Evolutionary conservation across 2,888 invertebrate genomes (phyloP).

Genomic region (Diaprepes abbreviatus): DNA sequence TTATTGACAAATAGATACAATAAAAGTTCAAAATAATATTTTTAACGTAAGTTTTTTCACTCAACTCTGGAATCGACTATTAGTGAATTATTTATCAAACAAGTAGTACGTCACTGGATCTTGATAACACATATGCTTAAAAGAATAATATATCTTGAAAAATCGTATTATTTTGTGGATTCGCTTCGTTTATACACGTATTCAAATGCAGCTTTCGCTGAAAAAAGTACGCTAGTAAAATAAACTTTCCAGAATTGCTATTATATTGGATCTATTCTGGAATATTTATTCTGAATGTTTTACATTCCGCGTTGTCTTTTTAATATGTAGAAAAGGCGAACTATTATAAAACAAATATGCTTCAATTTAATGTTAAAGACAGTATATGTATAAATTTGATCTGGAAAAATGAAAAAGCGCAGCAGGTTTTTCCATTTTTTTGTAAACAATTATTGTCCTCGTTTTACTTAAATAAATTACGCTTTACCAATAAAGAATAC

Average conservation of each 20-base stretch:
- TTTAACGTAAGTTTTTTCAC: no score
- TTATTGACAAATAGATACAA: no score
- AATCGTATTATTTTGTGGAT: background rate
- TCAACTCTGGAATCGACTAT: no score
- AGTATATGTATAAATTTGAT: no score
- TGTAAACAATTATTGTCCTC: no score
- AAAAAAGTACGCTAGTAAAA: background rate
- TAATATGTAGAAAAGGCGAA: background rate
- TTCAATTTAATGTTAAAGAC: no score
- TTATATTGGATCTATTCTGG: background rate
- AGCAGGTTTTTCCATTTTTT: no score
- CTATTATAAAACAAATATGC: background rate
- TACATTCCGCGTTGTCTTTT: background rate
- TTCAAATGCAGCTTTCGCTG: background rate
- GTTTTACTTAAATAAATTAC: no score
- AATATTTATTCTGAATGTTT: background rate
- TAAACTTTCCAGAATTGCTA: background rate
- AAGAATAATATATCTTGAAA: background rate
- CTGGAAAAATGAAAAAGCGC: no score
- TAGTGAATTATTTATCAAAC: no score
- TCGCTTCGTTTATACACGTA: background rate
- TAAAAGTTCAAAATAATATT: no score
- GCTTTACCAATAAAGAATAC: no score
- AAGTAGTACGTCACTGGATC: background rate
- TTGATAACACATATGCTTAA: background rate